Conservation (phyloP, 2,888 invertebrate species). For the Tinea pellionella region DNA sequence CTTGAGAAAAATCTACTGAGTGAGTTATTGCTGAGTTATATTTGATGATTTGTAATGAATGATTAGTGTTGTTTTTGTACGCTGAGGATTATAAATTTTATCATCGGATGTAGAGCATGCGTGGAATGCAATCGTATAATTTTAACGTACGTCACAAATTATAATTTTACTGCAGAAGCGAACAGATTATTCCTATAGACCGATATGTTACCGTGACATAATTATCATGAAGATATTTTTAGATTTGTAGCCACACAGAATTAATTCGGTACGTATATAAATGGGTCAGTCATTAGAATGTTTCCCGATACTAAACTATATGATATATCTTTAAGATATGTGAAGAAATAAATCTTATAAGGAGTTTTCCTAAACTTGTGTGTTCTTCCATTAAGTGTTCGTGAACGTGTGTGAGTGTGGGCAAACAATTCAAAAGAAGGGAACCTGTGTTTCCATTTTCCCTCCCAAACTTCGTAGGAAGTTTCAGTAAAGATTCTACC, state of each 20-base stretch:
- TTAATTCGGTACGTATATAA: too few relatives aligned
- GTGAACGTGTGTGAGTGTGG: too few relatives aligned
- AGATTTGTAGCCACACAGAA: not conserved
- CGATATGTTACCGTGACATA: not conserved
- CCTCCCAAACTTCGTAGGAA: too few relatives aligned
- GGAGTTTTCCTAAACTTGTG: too few relatives aligned
- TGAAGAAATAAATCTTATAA: too few relatives aligned
- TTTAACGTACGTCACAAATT: not conserved
- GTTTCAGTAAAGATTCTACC: too few relatives aligned
- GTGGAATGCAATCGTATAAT: not conserved
- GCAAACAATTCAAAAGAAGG: too few relatives aligned
- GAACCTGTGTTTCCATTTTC: too few relatives aligned
- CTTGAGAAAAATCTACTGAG: not conserved
- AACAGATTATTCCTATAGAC: not conserved
- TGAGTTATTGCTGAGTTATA: not conserved
- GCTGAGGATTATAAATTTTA: too few relatives aligned
- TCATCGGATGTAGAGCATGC: not conserved
- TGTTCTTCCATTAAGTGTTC: too few relatives aligned
- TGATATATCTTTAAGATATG: too few relatives aligned
- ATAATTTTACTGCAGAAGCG: not conserved
- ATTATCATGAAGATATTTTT: not conserved
- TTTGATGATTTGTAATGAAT: not conserved
- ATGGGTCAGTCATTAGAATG: not conserved
- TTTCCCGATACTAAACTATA: not conserved
- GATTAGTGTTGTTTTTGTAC: not conserved